Conservation (phyloP, 23 tunicate genomes). For the Ascidia mentula region DNA sequence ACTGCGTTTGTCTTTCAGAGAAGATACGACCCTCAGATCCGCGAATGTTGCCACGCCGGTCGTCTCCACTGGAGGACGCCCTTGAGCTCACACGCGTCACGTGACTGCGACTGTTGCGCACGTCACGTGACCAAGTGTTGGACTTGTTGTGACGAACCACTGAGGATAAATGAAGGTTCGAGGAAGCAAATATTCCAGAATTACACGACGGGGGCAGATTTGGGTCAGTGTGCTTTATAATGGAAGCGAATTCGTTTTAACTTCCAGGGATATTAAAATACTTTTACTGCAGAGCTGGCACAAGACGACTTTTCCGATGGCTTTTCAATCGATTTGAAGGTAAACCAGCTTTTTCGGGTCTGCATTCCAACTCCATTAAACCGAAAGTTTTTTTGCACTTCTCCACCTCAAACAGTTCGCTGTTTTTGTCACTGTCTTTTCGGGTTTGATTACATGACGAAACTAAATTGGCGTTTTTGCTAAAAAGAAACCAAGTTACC, state of each 20-base stretch:
- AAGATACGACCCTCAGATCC: slow-evolving; percentile 7
- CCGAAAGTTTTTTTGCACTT: neutral
- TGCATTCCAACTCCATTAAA: neutral
- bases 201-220: neutral
- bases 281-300: neutral
- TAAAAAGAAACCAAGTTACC: too few species aligned
- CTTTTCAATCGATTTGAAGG: slow-evolving; percentile 12
- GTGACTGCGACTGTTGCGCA: slow-evolving; percentile 29
- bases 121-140: slow-evolving; percentile 24
- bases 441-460: too few species aligned
- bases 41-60: slow-evolving; percentile 27
- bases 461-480: too few species aligned
- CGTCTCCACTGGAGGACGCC: slow-evolving; percentile 27
- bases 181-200: neutral
- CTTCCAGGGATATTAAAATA: neutral
- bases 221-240: slow-evolving; percentile 1
- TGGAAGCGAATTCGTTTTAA: too few species aligned
- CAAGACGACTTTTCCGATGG: neutral
- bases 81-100: neutral
- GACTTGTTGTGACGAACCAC: slow-evolving; percentile 40
- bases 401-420: neutral
- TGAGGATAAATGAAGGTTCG: neutral
- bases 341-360: neutral
- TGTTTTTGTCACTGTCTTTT: neutral
- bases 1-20: neutral